Evolutionary conservation across 2,797 vertebrate genomes (phyloP).

Genomic region (Arctocebus calabarensis): DNA sequence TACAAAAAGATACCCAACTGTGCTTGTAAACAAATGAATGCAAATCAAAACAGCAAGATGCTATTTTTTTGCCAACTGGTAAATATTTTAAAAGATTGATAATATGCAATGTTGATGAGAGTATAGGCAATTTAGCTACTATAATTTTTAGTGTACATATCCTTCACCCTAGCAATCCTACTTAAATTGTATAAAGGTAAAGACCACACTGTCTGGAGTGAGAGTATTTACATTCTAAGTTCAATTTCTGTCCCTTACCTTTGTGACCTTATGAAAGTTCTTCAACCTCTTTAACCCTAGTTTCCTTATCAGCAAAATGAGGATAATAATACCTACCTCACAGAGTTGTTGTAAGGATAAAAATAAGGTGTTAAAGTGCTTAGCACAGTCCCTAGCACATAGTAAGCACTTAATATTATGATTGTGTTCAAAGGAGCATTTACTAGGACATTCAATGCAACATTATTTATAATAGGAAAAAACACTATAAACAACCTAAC

Average conservation of each 20-base stretch:
- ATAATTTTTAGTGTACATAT: conserved; percentile 20
- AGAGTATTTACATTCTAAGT: not conserved
- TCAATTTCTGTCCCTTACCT: not conserved
- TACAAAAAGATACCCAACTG: too few species aligned
- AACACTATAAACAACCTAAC: conserved; percentile 30
- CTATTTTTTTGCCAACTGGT: not conserved
- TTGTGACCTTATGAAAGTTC: conserved; percentile 30
- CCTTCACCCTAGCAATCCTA: conserved; percentile 10
- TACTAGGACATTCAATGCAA: not conserved
- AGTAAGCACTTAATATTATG: conserved; percentile 22
- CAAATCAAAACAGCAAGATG: conserved; percentile 53
- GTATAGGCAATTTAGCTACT: not conserved
- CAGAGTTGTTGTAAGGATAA: conserved; percentile 9
- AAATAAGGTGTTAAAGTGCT: not conserved
- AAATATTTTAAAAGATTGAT: conserved; percentile 23
- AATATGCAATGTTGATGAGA: not conserved
- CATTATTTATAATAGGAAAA: not conserved
- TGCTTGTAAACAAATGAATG: conserved; percentile 31
- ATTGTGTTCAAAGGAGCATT: not conserved
- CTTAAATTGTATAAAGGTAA: not conserved
- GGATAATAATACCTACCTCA: not conserved
- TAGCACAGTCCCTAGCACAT: not conserved
- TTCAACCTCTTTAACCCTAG: not conserved
- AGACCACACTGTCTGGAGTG: not conserved
- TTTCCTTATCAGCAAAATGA: conserved; percentile 47